A percentile compares a stretch with the other conserved stretches of the same genome.
Evolutionary conservation across 2,888 invertebrate species (phyloP).

Genomic region (Volucella inflata): DNA sequence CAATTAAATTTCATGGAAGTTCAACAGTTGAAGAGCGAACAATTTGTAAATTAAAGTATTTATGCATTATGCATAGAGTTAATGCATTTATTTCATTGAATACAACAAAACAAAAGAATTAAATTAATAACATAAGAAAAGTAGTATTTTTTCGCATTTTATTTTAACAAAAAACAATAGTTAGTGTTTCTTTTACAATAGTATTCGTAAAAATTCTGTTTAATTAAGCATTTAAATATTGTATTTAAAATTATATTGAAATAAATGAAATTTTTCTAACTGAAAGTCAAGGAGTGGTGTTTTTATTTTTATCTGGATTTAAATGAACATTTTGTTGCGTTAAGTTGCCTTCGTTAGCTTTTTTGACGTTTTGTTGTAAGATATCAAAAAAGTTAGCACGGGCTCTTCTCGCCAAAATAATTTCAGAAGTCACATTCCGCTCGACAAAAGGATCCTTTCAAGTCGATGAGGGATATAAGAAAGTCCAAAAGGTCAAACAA

Average conservation of each 20-base stretch:
- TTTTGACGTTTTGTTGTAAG: no score
- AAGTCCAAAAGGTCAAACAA: no score
- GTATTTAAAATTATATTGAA: conserved; percentile 15
- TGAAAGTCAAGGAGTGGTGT: neutral
- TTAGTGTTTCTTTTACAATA: conserved; percentile 8
- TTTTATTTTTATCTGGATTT: neutral
- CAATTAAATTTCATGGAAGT: neutral
- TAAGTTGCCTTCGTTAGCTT: no score
- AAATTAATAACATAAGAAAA: conserved; percentile 10
- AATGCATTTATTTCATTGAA: conserved; percentile 11
- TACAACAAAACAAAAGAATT: neutral
- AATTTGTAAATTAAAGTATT: neutral
- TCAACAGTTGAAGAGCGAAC: neutral
- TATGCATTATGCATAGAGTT: conserved; percentile 10
- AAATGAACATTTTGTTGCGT: neutral
- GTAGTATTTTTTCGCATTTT: conserved; percentile 1
- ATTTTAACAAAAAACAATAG: neutral
- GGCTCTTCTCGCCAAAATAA: no score
- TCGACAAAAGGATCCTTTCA: no score
- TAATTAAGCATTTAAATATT: conserved; percentile 23
- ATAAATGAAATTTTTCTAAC: conserved; percentile 44
- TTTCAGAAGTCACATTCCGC: no score
- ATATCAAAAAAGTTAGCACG: no score
- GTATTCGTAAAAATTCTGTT: conserved; percentile 1
- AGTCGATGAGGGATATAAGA: no score